Evolutionary conservation across 2,797 vertebrate genomes (phyloP).

Genomic region (Alosa sapidissima): DNA sequence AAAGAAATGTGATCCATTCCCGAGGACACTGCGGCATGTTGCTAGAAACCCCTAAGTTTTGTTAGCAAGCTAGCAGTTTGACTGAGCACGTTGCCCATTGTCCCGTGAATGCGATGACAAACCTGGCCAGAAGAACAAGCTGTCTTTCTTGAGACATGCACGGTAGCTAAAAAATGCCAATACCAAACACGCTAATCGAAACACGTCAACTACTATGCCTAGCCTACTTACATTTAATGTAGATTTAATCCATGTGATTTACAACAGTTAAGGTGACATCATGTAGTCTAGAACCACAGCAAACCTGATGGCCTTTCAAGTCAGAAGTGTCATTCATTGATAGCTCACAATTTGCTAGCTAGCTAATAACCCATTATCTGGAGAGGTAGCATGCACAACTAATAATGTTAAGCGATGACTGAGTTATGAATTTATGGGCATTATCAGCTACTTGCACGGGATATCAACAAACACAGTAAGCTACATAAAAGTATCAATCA

Average conservation of each 20-base stretch:
- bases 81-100: neutral
- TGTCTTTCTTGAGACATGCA: neutral
- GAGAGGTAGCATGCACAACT: neutral
- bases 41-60: neutral
- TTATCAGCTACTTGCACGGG: neutral
- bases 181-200: neutral
- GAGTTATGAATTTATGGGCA: neutral
- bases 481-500: neutral
- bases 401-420: neutral
- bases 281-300: neutral
- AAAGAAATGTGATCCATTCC: neutral
- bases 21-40: slow-evolving; percentile 16
- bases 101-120: slow-evolving; percentile 13
- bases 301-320: neutral
- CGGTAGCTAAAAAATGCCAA: neutral
- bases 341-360: neutral
- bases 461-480: neutral
- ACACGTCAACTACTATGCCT: neutral
- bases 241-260: neutral
- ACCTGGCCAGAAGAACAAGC: slow-evolving; percentile 3
- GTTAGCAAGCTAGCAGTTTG: neutral
- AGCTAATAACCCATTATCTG: neutral
- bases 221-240: neutral
- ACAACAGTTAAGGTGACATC: neutral
- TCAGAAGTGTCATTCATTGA: slow-evolving; percentile 11